phyloP scores from a whole-genome alignment of 2,113 vertebrate genomes.

The Apteryx owenii region DNA sequence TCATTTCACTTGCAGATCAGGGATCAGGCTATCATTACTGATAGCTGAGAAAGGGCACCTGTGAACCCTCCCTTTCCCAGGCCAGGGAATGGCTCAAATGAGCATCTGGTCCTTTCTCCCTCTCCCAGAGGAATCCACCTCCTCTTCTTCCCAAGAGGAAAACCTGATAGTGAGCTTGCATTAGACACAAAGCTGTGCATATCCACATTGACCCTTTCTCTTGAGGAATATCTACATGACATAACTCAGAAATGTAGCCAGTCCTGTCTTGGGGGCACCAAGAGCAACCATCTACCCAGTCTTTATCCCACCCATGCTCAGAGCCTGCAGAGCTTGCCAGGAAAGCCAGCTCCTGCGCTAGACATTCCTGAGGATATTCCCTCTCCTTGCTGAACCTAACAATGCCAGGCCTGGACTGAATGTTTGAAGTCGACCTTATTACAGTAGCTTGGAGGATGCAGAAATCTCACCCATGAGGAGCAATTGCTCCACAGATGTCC shows the following conservation, averaged over 20 bases:
- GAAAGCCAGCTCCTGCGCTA: background rate
- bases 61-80: background rate
- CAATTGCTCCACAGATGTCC: constrained; percentile 61
- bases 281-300: background rate
- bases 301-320: background rate
- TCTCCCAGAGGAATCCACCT: background rate
- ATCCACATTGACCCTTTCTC: background rate
- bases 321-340: background rate
- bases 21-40: background rate
- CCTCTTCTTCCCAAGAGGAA: constrained; percentile 24
- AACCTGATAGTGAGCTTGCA: background rate
- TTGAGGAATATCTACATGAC: background rate
- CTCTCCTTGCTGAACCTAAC: background rate
- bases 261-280: background rate
- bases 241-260: background rate
- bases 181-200: background rate
- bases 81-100: background rate
- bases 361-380: background rate
- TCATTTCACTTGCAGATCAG: background rate
- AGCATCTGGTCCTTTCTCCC: background rate
- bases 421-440: background rate
- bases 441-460: background rate
- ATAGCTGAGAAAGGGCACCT: background rate
- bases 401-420: background rate
- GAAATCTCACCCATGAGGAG: constrained; percentile 61